Evolutionary conservation across 2,113 vertebrate genomes (phyloP).

Genomic region (Rhynchopsitta pachyrhyncha): DNA sequence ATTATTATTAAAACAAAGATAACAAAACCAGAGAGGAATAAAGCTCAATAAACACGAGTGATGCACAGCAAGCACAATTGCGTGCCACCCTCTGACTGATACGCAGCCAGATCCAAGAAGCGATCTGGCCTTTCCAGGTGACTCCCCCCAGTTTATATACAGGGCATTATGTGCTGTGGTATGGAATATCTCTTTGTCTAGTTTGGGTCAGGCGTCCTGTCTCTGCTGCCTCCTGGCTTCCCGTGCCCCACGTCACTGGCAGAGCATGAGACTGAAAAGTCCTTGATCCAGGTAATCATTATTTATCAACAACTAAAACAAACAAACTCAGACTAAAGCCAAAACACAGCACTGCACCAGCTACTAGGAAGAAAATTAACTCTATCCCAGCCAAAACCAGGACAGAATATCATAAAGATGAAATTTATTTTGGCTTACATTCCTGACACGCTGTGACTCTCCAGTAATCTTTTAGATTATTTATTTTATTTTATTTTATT

Average conservation of each 20-base stretch:
- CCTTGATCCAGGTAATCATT: background rate
- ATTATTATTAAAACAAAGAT: background rate
- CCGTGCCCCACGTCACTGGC: background rate
- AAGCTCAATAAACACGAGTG: background rate
- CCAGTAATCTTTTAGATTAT: background rate
- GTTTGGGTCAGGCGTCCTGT: background rate
- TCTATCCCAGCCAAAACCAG: background rate
- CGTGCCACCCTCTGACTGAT: background rate
- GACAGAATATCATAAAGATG: background rate
- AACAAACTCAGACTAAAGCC: background rate
- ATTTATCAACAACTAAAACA: background rate
- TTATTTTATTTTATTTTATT: background rate
- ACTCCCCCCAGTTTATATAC: background rate
- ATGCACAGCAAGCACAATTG: background rate
- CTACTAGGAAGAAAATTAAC: background rate
- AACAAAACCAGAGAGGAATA: background rate
- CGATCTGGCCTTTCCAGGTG: background rate
- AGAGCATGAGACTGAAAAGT: background rate
- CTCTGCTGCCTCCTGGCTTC: background rate
- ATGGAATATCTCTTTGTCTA: background rate
- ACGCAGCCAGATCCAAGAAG: background rate
- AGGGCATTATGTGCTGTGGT: background rate
- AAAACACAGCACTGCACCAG: background rate
- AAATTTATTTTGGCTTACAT: conserved; percentile 4
- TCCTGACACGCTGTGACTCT: background rate